phyloP scores from a whole-genome alignment of 92 coral and sea anemone genomes.

The Epizoanthus rinbou region DNA sequence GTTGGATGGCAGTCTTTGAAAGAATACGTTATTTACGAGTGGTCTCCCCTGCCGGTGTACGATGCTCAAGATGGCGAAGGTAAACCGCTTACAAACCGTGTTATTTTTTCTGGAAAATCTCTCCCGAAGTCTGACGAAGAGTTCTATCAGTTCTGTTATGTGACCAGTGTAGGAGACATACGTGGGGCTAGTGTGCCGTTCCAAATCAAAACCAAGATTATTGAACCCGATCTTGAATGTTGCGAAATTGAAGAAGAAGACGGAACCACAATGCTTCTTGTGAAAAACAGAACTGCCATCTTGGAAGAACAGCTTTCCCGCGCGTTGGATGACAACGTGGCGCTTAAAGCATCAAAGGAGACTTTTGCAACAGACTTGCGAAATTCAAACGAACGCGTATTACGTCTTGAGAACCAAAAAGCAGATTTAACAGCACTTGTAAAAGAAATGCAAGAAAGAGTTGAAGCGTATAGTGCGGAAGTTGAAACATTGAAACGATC shows the following conservation, averaged over 20 bases:
- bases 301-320: conserved; percentile 90
- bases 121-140: conserved; percentile 90
- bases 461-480: conserved; percentile 46
- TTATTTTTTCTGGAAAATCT: conserved; percentile 74
- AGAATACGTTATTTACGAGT: conserved; percentile 88
- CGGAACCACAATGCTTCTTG: conserved; percentile 78
- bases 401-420: conserved; percentile 66
- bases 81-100: conserved; percentile 66
- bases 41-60: conserved; percentile 70
- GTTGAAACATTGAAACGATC: conserved; percentile 51
- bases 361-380: conserved; percentile 58
- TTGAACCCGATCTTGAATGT: conserved; percentile 77
- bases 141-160: conserved; percentile 98
- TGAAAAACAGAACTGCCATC: conserved; percentile 87
- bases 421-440: conserved; percentile 61
- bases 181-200: conserved; percentile 98
- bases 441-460: conserved; percentile 44
- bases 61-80: conserved; percentile 59
- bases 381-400: conserved; percentile 59
- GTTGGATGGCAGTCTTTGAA: conserved; percentile 97
- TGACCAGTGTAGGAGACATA: conserved; percentile 76
- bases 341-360: conserved; percentile 84
- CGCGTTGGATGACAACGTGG: conserved; percentile 81
- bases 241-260: conserved; percentile 93
- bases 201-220: conserved; percentile 84